Conservation (phyloP, 2,113 vertebrate genomes). For the Balaeniceps rex region DNA sequence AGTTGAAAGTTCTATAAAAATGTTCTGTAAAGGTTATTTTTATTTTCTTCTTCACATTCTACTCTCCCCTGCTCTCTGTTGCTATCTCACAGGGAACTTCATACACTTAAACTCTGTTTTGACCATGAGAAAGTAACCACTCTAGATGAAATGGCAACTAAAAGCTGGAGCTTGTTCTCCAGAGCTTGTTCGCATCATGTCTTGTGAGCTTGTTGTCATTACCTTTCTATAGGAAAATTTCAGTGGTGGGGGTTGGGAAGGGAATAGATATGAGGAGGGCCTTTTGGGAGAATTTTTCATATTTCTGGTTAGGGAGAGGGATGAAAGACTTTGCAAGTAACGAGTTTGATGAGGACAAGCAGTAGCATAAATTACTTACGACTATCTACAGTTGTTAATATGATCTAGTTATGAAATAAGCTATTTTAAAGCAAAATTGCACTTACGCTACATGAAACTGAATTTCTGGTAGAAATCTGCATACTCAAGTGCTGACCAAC, state of each 20-base stretch:
- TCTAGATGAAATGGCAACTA: background rate
- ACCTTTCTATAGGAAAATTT: background rate
- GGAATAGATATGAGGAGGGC: background rate
- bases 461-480: background rate
- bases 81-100: background rate
- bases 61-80: background rate
- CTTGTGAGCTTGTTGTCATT: background rate
- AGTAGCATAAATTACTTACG: background rate
- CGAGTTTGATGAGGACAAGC: background rate
- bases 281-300: background rate
- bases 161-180: background rate
- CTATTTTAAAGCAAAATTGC: background rate
- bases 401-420: background rate
- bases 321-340: constrained; percentile 1
- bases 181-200: background rate
- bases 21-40: background rate
- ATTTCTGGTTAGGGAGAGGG: background rate
- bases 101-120: background rate
- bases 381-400: background rate
- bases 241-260: background rate
- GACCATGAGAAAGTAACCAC: background rate
- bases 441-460: background rate
- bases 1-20: background rate
- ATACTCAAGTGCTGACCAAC: background rate
- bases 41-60: background rate